phyloP scores from a whole-genome alignment of 23 tunicate species.

The Trididemnum clinides region DNA sequence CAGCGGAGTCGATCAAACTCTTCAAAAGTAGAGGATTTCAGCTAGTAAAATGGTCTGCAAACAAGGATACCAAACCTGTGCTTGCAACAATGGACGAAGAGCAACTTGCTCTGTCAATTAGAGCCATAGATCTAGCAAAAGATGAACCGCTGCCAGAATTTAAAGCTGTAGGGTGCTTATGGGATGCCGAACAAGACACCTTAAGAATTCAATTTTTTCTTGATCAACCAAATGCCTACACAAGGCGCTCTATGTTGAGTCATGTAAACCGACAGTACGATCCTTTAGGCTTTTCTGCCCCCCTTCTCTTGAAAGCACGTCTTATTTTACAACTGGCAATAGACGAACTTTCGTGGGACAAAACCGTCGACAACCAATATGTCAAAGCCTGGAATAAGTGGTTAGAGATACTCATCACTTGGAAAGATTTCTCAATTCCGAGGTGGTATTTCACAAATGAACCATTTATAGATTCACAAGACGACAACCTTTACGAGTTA shows the following conservation, averaged over 20 bases:
- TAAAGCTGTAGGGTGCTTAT: background rate
- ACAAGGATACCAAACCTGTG: background rate
- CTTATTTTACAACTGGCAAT: background rate
- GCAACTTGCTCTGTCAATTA: background rate
- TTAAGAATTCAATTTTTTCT: background rate
- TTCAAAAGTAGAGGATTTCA: background rate
- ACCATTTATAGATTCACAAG: background rate
- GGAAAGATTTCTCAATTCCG: background rate
- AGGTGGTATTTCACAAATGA: background rate
- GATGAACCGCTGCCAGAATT: background rate
- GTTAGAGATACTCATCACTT: background rate
- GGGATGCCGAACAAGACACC: background rate
- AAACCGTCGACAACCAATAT: background rate
- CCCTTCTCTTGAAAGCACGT: background rate
- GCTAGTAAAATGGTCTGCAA: conserved; percentile 5
- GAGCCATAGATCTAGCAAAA: background rate
- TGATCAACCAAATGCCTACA: background rate
- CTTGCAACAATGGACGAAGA: background rate
- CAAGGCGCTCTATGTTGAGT: background rate
- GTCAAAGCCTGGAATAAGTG: background rate
- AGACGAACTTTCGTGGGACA: background rate
- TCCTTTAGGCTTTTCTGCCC: background rate
- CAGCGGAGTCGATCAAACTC: background rate
- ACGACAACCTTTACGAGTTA: background rate
- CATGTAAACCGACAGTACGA: background rate